phyloP scores from a whole-genome alignment of 2,797 vertebrate genomes.

The Urocyon cinereoargenteus region DNA sequence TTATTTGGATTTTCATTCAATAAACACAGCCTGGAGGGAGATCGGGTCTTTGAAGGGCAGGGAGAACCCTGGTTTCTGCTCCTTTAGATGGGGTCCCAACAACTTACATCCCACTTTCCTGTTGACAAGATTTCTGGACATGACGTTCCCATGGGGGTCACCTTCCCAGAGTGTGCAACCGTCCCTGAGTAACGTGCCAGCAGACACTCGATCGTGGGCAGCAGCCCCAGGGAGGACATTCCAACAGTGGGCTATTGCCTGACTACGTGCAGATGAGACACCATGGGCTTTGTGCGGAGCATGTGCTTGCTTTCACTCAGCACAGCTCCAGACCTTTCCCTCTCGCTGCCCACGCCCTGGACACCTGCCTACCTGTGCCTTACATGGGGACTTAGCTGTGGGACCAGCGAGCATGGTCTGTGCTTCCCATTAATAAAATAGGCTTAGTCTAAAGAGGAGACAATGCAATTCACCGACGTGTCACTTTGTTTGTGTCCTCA shows the following conservation, averaged over 20 bases:
- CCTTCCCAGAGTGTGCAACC: too few species aligned
- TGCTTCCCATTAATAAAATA: background rate
- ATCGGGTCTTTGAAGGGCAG: background rate
- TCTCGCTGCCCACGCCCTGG: background rate
- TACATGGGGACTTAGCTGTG: background rate
- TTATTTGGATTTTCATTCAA: background rate
- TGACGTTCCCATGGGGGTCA: background rate
- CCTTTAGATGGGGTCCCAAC: background rate
- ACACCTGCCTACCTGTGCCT: background rate
- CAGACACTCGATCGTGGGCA: background rate
- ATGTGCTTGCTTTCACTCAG: background rate
- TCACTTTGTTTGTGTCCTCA: background rate
- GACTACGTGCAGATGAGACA: too few species aligned
- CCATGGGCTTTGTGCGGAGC: background rate
- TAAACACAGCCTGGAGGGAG: background rate
- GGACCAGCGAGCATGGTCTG: background rate
- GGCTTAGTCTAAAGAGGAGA: background rate
- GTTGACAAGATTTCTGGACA: background rate
- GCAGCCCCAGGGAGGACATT: background rate
- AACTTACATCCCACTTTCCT: background rate
- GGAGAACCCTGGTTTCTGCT: background rate
- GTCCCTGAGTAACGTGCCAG: background rate
- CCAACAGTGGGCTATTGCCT: background rate
- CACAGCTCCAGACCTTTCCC: background rate
- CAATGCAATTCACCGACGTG: background rate